Evolutionary conservation across 2,888 invertebrate species (phyloP).

Genomic region (Drosophila basisetae): DNA sequence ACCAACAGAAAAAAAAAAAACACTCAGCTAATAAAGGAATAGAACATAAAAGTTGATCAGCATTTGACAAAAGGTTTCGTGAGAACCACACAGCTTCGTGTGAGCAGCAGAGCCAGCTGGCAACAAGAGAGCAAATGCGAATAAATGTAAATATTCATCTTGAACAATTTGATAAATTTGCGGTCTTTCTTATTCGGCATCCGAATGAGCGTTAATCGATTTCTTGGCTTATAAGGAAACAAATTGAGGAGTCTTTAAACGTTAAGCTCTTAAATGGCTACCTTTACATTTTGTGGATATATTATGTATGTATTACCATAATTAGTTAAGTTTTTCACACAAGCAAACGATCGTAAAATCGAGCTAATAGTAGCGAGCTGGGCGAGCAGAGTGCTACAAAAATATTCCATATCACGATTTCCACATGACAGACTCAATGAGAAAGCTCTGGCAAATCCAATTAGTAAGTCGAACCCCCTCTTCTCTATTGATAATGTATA

Average conservation of each 20-base stretch:
- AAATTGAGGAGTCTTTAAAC: background rate
- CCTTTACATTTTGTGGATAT: background rate
- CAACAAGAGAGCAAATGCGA: background rate
- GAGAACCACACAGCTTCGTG: background rate
- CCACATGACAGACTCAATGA: constrained; percentile 17
- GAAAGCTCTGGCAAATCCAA: constrained; percentile 14
- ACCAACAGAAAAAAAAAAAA: constrained; percentile 10
- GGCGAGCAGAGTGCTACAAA: background rate
- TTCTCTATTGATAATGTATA: constrained; percentile 3
- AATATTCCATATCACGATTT: constrained; percentile 9
- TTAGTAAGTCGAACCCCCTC: background rate
- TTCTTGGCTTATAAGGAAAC: background rate
- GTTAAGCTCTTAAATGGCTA: background rate
- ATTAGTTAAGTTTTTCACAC: background rate
- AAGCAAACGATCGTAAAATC: background rate
- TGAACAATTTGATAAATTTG: background rate
- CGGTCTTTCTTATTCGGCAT: background rate
- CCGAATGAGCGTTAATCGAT: background rate
- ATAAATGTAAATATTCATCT: background rate
- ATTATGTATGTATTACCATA: background rate
- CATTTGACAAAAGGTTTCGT: constrained; percentile 17
- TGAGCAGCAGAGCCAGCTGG: background rate
- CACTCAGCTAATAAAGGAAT: constrained; percentile 22
- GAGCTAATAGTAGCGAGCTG: background rate
- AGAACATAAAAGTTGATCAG: constrained; percentile 9